A percentile compares a stretch with the other conserved stretches of the same genome.
phyloP scores from a whole-genome alignment of 35 echinoderm and acorn worm species.

The Patiria miniata region DNA sequence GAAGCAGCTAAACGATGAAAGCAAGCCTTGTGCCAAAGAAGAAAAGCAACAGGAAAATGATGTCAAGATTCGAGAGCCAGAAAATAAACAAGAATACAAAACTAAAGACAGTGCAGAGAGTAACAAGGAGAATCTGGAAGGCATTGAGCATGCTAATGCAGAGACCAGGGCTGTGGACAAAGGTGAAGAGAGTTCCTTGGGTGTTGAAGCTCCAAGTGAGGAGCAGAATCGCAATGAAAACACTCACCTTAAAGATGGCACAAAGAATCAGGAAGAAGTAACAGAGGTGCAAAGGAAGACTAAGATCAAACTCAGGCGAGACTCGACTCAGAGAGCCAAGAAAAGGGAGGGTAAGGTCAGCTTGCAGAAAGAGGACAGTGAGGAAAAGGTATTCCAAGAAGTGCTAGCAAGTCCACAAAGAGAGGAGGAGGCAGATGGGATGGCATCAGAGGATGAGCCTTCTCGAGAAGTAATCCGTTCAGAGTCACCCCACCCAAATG shows the following conservation, averaged over 20 bases:
- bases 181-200: too few relatives aligned
- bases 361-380: too few relatives aligned
- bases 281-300: background rate
- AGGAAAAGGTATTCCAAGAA: too few relatives aligned
- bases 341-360: background rate
- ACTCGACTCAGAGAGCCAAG: background rate
- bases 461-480: background rate
- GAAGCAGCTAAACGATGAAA: background rate
- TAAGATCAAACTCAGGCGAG: constrained; percentile 8
- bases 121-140: background rate
- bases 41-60: background rate
- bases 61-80: background rate
- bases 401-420: background rate
- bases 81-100: background rate
- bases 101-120: background rate
- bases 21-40: background rate
- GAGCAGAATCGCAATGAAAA: too few relatives aligned
- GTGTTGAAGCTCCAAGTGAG: too few relatives aligned
- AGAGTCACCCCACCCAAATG: background rate
- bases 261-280: too few relatives aligned
- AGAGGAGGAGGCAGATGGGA: background rate
- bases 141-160: too few relatives aligned
- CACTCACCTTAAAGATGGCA: too few relatives aligned
- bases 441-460: background rate
- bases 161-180: too few relatives aligned